Conservation (phyloP, 2,113 vertebrate species). For the Lamprotornis superbus region DNA sequence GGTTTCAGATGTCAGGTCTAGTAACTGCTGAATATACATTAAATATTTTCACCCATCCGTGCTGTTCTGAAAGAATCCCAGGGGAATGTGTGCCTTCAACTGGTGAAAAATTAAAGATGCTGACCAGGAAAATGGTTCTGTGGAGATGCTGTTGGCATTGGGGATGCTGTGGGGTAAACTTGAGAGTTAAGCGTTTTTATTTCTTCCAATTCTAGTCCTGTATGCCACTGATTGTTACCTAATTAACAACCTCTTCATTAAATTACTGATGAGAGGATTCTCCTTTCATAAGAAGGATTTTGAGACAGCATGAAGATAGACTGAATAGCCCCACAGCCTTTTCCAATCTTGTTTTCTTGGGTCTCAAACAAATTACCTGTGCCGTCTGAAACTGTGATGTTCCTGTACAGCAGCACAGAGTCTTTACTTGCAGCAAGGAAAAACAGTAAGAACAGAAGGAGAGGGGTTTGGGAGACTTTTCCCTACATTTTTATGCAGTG, state of each 20-base stretch:
- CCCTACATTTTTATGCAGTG: fast-evolving
- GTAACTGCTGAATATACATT: background rate
- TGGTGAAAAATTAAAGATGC: background rate
- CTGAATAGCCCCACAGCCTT: background rate
- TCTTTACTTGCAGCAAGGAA: background rate
- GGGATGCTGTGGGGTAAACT: background rate
- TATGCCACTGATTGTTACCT: background rate
- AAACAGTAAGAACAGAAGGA: background rate
- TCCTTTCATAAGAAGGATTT: background rate
- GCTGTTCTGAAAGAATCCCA: background rate
- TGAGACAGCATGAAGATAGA: background rate
- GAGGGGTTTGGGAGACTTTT: fast-evolving
- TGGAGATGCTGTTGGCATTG: background rate
- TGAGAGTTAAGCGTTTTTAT: background rate
- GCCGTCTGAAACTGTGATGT: background rate
- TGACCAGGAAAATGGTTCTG: background rate
- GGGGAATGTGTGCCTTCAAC: background rate
- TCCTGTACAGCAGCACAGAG: background rate
- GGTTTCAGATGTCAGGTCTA: background rate
- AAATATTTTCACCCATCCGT: background rate
- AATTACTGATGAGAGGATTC: background rate
- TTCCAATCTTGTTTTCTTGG: background rate
- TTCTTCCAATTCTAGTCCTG: background rate
- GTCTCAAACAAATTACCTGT: background rate
- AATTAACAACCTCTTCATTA: background rate